phyloP scores from a whole-genome alignment of 2,113 vertebrate genomes.

The Microcebus ravelobensis region DNA sequence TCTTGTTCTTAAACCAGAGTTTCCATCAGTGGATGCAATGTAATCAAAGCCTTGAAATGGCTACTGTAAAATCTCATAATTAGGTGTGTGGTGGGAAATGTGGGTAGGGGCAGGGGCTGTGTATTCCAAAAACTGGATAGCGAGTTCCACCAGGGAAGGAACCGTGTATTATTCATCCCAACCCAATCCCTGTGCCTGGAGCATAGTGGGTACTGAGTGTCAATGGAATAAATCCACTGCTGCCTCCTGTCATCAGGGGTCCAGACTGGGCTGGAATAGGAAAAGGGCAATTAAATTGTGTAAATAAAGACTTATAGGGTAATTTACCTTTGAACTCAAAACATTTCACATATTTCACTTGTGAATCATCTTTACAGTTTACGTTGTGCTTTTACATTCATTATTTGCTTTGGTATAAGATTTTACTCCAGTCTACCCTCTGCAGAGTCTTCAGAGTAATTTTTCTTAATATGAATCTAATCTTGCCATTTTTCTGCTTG shows the following conservation, averaged over 20 bases:
- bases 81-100: not conserved
- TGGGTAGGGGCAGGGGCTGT: not conserved
- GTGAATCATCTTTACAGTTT: constrained; percentile 37
- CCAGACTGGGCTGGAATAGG: not conserved
- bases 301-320: not conserved
- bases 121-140: constrained; percentile 14
- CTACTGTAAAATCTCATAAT: constrained; percentile 31
- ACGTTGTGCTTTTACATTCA: not conserved
- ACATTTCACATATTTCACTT: constrained; percentile 52
- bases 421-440: constrained; percentile 25
- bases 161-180: not conserved
- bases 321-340: constrained; percentile 33
- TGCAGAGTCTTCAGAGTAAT: constrained; percentile 18
- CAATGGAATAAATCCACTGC: not conserved
- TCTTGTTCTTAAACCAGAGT: constrained; percentile 30
- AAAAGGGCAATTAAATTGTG: not conserved
- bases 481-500: constrained; percentile 32
- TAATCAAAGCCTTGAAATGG: constrained; percentile 46
- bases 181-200: not conserved
- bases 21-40: constrained; percentile 1
- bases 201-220: not conserved
- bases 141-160: constrained; percentile 6
- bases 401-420: constrained; percentile 52
- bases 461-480: constrained; percentile 49
- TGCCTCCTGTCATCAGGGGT: not conserved